phyloP scores from a whole-genome alignment of 92 coral and sea anemone genomes.

The Chrysogorgia sp. region DNA sequence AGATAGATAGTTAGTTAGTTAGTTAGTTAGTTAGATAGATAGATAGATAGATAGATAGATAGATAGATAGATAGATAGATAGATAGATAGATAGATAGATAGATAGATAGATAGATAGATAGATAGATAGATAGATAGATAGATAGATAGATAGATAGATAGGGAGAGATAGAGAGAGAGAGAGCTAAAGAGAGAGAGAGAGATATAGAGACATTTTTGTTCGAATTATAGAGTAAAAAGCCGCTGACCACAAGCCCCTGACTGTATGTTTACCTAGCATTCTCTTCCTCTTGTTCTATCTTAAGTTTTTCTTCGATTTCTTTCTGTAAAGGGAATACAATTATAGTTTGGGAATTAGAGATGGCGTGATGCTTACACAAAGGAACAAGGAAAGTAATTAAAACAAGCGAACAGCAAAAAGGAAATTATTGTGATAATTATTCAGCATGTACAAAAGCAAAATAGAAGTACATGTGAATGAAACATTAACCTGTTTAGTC shows the following conservation, averaged over 20 bases:
- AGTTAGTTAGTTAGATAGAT: no score
- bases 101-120: no score
- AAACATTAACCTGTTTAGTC: conserved; percentile 63
- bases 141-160: no score
- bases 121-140: no score
- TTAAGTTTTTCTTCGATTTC: conserved; percentile 32
- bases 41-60: no score
- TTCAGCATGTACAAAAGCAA: conserved; percentile 15
- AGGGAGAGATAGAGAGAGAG: no score
- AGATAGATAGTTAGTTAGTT: no score
- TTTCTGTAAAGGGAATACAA: not conserved
- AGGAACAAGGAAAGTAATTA: no score
- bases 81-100: no score
- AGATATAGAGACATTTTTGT: not conserved
- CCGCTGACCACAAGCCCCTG: not conserved
- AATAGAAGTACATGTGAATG: not conserved
- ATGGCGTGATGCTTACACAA: not conserved
- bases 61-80: no score
- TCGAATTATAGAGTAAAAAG: no score
- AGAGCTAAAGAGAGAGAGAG: not conserved
- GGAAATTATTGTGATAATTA: not conserved
- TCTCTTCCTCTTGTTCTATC: conserved; percentile 25
- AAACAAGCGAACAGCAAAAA: not conserved
- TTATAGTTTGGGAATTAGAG: not conserved
- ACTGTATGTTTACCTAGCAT: not conserved